These are phyloP conservation scores for Drosophila funebris DNA, from an alignment of 1,140 invertebrate genomes.

Conservation along the genomic window DNA sequence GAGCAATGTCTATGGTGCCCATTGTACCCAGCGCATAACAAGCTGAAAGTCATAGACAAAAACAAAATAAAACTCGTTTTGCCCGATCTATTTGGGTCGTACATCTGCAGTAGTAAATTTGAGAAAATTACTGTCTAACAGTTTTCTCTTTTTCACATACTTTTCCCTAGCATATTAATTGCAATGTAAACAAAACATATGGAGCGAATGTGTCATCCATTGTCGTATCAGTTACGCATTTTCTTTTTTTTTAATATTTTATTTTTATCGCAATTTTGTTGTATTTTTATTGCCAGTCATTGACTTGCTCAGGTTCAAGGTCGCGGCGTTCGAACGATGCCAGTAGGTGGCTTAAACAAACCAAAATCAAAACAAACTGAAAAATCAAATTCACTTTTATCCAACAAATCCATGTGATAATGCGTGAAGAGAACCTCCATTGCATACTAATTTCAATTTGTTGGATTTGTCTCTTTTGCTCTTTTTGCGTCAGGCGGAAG, in stretches of 20 bases:
- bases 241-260: not conserved
- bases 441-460: conserved; percentile 66
- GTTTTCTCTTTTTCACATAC: conserved; percentile 35
- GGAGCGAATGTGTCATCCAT: conserved; percentile 25
- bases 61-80: conserved; percentile 59
- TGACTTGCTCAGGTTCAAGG: conserved; percentile 79
- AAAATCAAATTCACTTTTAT: conserved; percentile 72
- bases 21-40: conserved; percentile 47
- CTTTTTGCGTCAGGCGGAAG: conserved; percentile 48
- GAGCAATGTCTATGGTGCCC: conserved; percentile 50
- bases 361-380: conserved; percentile 53
- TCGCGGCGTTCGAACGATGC: conserved; percentile 34
- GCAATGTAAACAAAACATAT: conserved; percentile 26
- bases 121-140: conserved; percentile 24
- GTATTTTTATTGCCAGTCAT: conserved; percentile 48
- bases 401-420: conserved; percentile 49
- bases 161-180: not conserved
- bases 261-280: conserved; percentile 20
- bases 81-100: conserved; percentile 56
- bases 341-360: conserved; percentile 33
- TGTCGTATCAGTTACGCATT: conserved; percentile 32
- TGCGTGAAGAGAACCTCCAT: conserved; percentile 37
- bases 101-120: conserved; percentile 31
- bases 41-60: conserved; percentile 10
- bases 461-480: not conserved